Evolutionary conservation across 1,140 invertebrate species (phyloP).

Genomic region (Heliothis subflexa): DNA sequence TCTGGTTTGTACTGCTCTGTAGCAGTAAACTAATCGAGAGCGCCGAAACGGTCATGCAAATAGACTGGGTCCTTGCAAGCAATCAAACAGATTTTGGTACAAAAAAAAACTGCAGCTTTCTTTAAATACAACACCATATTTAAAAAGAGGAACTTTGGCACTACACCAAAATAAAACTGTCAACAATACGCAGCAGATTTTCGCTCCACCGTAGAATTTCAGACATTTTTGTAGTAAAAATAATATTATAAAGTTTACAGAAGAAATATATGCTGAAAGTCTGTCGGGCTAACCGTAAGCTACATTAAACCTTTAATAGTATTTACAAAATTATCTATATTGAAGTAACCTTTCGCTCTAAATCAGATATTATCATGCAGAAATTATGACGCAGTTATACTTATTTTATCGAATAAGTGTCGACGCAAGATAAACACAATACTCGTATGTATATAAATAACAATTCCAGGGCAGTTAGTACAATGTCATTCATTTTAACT

Average conservation of each 20-base stretch:
- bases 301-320: slow-evolving; percentile 31
- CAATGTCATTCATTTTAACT: slow-evolving; percentile 43
- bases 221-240: slow-evolving; percentile 2
- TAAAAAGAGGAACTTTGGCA: slow-evolving; percentile 12
- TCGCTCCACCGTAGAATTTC: neutral
- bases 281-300: neutral
- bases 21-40: neutral
- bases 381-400: slow-evolving; percentile 41
- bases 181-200: slow-evolving; percentile 22
- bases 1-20: neutral
- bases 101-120: neutral
- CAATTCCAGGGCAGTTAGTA: slow-evolving; percentile 18
- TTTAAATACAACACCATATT: slow-evolving; percentile 8
- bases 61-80: neutral
- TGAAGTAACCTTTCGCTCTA: slow-evolving; percentile 72
- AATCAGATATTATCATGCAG: slow-evolving; percentile 54
- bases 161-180: slow-evolving; percentile 38
- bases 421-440: slow-evolving; percentile 10
- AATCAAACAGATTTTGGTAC: neutral
- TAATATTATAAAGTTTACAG: neutral
- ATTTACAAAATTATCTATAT: slow-evolving; percentile 67
- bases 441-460: slow-evolving; percentile 13
- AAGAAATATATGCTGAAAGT: neutral
- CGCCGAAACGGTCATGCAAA: neutral
- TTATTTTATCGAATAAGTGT: slow-evolving; percentile 33